Evolutionary conservation across 92 coral and sea anemone genomes (phyloP).

Genomic region (Porites evermanni): DNA sequence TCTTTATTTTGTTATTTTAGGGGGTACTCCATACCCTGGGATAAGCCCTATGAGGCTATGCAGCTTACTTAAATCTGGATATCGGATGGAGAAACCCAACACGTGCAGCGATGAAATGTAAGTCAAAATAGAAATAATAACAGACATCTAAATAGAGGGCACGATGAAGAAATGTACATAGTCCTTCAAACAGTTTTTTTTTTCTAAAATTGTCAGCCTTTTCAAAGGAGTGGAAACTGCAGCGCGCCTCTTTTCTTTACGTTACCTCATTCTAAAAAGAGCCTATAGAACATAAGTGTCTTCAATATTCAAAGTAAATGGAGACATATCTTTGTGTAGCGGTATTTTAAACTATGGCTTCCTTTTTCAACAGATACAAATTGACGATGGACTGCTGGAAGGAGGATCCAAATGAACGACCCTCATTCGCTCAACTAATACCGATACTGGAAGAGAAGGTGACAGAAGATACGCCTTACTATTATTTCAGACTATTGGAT

Average conservation of each 20-base stretch:
- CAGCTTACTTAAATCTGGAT: conserved; percentile 18
- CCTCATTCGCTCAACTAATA: conserved; percentile 5
- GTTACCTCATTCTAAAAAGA: too few species aligned
- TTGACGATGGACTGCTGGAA: conserved; percentile 36
- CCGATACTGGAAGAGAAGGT: conserved; percentile 12
- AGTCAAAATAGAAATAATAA: background rate
- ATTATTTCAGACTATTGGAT: conserved; percentile 10
- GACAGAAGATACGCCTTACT: conserved; percentile 28
- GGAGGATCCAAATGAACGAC: conserved; percentile 28
- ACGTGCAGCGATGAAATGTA: conserved; percentile 25
- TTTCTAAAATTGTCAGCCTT: too few species aligned
- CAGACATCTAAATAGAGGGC: too few species aligned
- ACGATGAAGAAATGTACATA: too few species aligned
- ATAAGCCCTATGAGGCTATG: conserved; percentile 15
- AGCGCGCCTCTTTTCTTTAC: too few species aligned
- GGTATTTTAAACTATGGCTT: background rate
- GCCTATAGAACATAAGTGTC: too few species aligned
- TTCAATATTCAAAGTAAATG: too few species aligned
- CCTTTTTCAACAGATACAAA: conserved; percentile 9
- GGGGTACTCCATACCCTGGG: conserved; percentile 27
- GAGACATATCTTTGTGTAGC: background rate
- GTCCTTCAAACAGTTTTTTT: too few species aligned
- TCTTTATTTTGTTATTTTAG: background rate
- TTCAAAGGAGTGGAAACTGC: too few species aligned
- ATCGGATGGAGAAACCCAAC: conserved; percentile 37